These are phyloP conservation scores for Rhodeus uyekii DNA, from an alignment of 2,797 vertebrate genomes.

Conservation along the genomic window DNA sequence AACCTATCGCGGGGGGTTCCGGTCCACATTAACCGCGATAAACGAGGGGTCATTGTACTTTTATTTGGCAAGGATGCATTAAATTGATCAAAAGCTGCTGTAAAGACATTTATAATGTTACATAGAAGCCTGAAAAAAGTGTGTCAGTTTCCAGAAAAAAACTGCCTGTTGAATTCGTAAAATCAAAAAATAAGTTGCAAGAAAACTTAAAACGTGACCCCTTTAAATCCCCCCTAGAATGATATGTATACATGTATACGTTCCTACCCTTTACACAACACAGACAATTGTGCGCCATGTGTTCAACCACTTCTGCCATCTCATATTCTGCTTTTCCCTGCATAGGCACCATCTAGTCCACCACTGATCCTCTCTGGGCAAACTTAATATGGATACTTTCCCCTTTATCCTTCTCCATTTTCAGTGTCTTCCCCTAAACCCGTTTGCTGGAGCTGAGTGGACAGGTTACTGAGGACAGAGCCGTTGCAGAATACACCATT, in stretches of 20 bases:
- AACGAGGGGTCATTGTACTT: too few relatives aligned
- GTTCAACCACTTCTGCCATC: slow-evolving; percentile 31
- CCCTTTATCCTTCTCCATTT: slow-evolving; percentile 31
- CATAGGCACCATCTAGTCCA: slow-evolving; percentile 48
- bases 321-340: slow-evolving; percentile 49
- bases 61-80: too few relatives aligned
- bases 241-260: background rate
- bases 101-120: too few relatives aligned
- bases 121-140: background rate
- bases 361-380: slow-evolving; percentile 41
- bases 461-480: slow-evolving; percentile 62
- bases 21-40: too few relatives aligned
- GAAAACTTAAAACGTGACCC: too few relatives aligned
- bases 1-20: too few relatives aligned
- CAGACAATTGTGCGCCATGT: slow-evolving; percentile 26
- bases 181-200: too few relatives aligned
- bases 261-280: slow-evolving; percentile 21
- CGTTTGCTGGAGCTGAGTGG: slow-evolving; percentile 32
- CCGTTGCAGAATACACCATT: slow-evolving; percentile 64
- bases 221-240: background rate
- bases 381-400: slow-evolving; percentile 26
- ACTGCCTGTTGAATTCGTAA: too few relatives aligned
- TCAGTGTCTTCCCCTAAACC: slow-evolving; percentile 35
- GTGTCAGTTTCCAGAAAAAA: too few relatives aligned
- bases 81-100: too few relatives aligned